Evolutionary conservation across 2,113 vertebrate species (phyloP), one percentile per base, ranked within the genome.

Genomic region (Takifugu flavidus): DNA sequence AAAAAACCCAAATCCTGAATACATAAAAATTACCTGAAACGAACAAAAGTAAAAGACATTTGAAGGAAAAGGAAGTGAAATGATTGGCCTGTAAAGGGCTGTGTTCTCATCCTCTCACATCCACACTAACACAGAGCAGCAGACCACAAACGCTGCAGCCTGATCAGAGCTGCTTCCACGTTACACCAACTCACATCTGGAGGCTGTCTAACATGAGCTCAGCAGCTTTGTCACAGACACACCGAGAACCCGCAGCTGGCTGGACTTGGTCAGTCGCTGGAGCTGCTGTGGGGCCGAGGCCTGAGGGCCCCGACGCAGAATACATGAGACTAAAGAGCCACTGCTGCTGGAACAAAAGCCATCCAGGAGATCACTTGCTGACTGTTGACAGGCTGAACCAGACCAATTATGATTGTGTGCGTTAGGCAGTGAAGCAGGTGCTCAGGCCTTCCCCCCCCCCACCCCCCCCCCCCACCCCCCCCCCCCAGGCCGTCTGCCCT

Each of bases 301-400:
- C 93, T 88, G 92, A 91, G 92, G 94, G 91, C 87, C 81, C 91
- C 94, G 94, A 96, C 95, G 95, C 95, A 98, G 20, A 96, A 96
- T 97, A 96, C 92, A 98, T 98, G 94, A 94, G 94, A 97, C 95
- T 95, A 94, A 94, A 93, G 92, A 70, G 77, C 92, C 90, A 93
- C 90, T 88, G 87, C 89, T 67, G 88, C 89, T 86, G 92, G 94
- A 94, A 98, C 96, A 98, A 98, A 96, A 96, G 95, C 95, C 94
- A 93, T 96, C 97, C 94, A 78, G 86, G 85, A 92, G 94, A 95
- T 96, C 97, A 98, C 92, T 98, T 99, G 98, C 98, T 93, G 96
- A 95, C 91, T 91, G 79, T 80, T 94, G 96, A 98, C 95, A 96
- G 94, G 83, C 91, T 96, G 94, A 98, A 97, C 94, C 91, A 92